Base-by-base conservation (phyloP, 2,113 vertebrate species). In the Ochotona princeps region DNA sequence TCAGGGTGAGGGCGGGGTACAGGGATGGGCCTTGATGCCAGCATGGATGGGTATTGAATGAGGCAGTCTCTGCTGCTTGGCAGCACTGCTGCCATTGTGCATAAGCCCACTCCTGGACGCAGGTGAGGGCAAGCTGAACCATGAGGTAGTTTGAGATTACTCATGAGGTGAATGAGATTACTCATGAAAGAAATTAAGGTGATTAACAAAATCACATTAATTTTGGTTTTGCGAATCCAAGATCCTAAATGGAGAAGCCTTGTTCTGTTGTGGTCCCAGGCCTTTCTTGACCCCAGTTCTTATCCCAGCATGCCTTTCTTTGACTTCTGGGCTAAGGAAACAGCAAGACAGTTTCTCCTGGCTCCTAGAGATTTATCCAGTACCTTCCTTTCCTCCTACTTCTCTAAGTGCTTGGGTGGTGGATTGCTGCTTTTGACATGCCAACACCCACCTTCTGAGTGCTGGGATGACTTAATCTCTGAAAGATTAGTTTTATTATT, bases 391-490 rank as follows among this genome's bases (percentile, higher is more conserved):
- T 26, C 57, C 35, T 78, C 11, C 60, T 4, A 3, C n/a, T 87
- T 54, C 30, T 86, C 15, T 26, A 47, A 79, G 49, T 13, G 15
- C 69, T 79, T 67, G 12, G 7, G 4, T 0, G 11, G 15, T 28
- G 28, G 28, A 44, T 25, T 0, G 0, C 35, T 79, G 65, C 57
- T 82, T 74, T 66, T 72, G 60, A 83, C 32, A 83, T 69, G 11
- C 32, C 17, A 17, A 3, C 21, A 32, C n/a, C 89, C 25, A 85
- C 51, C 54, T 74, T 69, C 61, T 20, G 12, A 38, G 65, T 12
- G 79, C 25, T 14, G 11, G 51, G 79, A 12, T 70, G 88, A n/a
- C 72, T 96, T 96, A 81, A 76, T 92, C 66, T 94, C 66, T 76
- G 54, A 32, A 78, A 80, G 83, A 86, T 69, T 79, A 88, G 32